A percentile compares a stretch with the other conserved stretches of the same genome.
Conservation (phyloP, 1,140 invertebrate species). For the Brachionus asplanchnoidis region DNA sequence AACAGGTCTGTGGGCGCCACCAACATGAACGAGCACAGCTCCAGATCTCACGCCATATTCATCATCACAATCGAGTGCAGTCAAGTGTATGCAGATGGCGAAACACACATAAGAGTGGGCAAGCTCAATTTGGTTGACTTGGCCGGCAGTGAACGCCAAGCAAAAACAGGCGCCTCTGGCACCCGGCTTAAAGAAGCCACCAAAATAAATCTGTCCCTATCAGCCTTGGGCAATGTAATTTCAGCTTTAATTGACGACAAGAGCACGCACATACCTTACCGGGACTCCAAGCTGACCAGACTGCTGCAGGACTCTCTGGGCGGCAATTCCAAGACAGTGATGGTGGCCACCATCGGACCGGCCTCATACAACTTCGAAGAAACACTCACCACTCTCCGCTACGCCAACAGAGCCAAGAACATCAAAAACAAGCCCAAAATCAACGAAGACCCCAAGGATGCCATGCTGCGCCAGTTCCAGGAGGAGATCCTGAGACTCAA, state of each 20-base stretch:
- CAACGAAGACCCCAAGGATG: constrained; percentile 89
- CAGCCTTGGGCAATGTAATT: constrained; percentile 88
- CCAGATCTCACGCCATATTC: constrained; percentile 96
- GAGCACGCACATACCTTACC: constrained; percentile 48
- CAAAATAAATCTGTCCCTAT: constrained; percentile 88
- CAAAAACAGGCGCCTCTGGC: constrained; percentile 72
- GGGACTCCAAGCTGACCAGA: constrained; percentile 56
- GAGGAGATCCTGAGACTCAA: constrained; percentile 55
- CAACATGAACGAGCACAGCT: constrained; percentile 99
- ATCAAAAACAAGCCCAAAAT: constrained; percentile 92
- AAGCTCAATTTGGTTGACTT: constrained; percentile 98
- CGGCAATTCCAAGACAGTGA: constrained; percentile 58
- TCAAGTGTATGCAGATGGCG: constrained; percentile 46
- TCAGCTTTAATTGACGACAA: constrained; percentile 71
- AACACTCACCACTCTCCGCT: constrained; percentile 63
- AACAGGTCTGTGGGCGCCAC: constrained; percentile 81
- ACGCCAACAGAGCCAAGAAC: constrained; percentile 87
- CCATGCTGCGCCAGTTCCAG: constrained; percentile 55
- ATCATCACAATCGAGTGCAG: constrained; percentile 80
- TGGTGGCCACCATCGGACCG: constrained; percentile 57
- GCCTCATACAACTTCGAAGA: constrained; percentile 58
- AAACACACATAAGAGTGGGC: constrained; percentile 50
- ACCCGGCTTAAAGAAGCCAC: constrained; percentile 87
- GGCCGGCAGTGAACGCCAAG: constrained; percentile 91
- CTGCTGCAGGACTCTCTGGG: constrained; percentile 54